Evolutionary conservation across 2,797 vertebrate species (phyloP).

Genomic region (Gorsachius magnificus): DNA sequence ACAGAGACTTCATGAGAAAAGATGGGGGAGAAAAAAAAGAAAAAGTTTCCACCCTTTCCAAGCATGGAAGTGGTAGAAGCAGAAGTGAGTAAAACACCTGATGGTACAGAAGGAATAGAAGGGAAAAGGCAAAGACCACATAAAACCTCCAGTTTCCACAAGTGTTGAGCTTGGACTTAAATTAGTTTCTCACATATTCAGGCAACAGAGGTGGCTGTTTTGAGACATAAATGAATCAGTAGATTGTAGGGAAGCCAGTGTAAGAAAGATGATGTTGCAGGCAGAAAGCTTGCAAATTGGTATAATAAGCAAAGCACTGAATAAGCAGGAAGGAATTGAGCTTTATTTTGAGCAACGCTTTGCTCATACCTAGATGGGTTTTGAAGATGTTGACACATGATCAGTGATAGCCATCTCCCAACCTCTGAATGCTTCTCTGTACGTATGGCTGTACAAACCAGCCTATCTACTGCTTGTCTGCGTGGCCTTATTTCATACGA

Average conservation of each 20-base stretch:
- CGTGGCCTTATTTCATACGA: background rate
- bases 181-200: background rate
- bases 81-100: background rate
- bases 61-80: background rate
- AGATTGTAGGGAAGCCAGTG: background rate
- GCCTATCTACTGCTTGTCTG: background rate
- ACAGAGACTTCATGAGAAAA: background rate
- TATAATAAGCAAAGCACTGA: constrained; percentile 38
- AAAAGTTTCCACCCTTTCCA: background rate
- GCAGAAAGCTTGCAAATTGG: constrained; percentile 19
- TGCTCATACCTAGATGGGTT: constrained; percentile 5
- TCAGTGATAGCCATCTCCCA: constrained; percentile 42
- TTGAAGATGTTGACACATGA: background rate
- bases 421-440: background rate
- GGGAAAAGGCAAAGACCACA: background rate
- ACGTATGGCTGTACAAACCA: background rate
- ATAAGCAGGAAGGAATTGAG: constrained; percentile 47
- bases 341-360: constrained; percentile 49
- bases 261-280: background rate
- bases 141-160: background rate
- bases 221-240: constrained; percentile 1
- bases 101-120: background rate
- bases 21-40: background rate
- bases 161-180: background rate
- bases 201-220: background rate